phyloP scores from a whole-genome alignment of 2,113 vertebrate genomes.

The Hippocampus guttulatus region DNA sequence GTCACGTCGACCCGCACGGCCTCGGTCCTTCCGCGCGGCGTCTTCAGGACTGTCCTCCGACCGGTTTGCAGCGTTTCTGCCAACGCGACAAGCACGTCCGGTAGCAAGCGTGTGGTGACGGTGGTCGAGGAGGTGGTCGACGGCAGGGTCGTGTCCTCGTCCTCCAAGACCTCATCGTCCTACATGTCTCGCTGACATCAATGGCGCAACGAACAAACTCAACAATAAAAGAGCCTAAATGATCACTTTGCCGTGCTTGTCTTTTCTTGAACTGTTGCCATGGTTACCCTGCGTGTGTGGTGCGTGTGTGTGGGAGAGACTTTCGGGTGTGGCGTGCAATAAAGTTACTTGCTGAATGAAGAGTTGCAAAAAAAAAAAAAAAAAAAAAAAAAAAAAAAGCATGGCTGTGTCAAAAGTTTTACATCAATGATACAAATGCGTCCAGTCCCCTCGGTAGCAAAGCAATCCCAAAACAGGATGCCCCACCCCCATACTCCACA shows the following conservation, averaged over 20 bases:
- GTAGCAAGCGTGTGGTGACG: constrained; percentile 2
- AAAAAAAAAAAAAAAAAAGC: no score
- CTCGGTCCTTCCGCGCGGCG: no score
- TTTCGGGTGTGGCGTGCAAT: no score
- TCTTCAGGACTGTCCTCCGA: neutral
- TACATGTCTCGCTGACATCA: constrained; percentile 27
- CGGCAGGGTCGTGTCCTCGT: neutral
- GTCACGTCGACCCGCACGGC: neutral
- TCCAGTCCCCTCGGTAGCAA: no score
- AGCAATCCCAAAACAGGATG: no score
- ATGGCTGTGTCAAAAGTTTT: no score
- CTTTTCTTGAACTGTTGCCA: no score
- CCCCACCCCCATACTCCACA: neutral
- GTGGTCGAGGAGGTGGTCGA: constrained; percentile 7
- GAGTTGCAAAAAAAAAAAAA: no score
- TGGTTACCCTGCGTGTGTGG: no score
- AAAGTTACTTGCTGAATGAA: no score
- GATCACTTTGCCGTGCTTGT: neutral
- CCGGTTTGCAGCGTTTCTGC: neutral
- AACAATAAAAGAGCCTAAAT: neutral
- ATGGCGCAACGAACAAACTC: neutral
- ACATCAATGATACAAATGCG: no score
- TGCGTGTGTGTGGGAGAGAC: no score
- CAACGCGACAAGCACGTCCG: neutral
- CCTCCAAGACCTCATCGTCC: neutral